phyloP scores from a whole-genome alignment of 1,140 invertebrate genomes.

The Stenopsyche tienmushanensis region DNA sequence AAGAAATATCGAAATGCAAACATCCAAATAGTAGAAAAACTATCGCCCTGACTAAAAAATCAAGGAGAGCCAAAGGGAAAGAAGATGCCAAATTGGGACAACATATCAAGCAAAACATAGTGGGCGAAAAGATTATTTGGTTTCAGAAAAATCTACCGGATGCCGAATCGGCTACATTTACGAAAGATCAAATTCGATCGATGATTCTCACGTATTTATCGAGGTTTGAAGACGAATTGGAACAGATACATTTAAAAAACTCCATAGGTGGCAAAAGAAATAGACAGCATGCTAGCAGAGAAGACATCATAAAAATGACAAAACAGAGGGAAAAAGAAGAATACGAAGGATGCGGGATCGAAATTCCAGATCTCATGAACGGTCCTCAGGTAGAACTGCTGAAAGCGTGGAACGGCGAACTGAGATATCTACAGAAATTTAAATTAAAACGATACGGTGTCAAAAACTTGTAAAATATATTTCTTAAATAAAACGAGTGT shows the following conservation, averaged over 20 bases:
- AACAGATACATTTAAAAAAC: conserved; percentile 73
- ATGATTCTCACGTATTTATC: conserved; percentile 61
- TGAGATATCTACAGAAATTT: conserved; percentile 65
- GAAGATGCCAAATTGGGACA: conserved; percentile 64
- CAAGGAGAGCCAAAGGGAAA: conserved; percentile 63
- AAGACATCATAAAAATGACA: conserved; percentile 72
- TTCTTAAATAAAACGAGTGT: no score
- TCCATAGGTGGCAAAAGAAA: conserved; percentile 69
- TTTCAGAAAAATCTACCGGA: conserved; percentile 64
- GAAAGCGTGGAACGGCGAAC: conserved; percentile 67
- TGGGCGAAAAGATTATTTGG: conserved; percentile 72
- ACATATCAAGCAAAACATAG: conserved; percentile 67
- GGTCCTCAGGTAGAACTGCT: conserved; percentile 59
- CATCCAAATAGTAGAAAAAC: conserved; percentile 80
- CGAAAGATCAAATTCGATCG: conserved; percentile 58
- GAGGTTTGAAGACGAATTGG: conserved; percentile 73
- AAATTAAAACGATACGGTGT: conserved; percentile 62
- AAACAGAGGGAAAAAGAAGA: conserved; percentile 68
- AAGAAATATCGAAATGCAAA: conserved; percentile 55
- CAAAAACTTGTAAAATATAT: conserved; percentile 46
- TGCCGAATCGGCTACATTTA: conserved; percentile 55
- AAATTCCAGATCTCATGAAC: conserved; percentile 67
- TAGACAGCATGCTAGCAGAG: conserved; percentile 72
- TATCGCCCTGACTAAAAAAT: conserved; percentile 65
- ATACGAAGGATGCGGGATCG: conserved; percentile 71